These are phyloP conservation scores for Columba janthina DNA, from an alignment of 2,113 vertebrate species.

Conservation along the genomic window DNA sequence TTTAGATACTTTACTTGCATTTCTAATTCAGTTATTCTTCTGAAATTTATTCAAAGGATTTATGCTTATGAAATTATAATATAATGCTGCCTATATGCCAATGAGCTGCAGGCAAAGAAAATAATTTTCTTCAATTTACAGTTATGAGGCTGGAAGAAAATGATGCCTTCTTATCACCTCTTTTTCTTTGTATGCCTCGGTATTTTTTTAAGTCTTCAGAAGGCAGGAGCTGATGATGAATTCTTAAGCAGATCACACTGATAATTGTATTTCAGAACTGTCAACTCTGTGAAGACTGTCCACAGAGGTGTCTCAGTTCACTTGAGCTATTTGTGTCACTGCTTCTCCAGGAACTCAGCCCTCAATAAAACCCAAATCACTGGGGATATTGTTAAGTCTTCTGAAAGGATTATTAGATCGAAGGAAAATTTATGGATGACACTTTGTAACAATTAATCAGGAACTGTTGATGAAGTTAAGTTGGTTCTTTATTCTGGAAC, in stretches of 20 bases:
- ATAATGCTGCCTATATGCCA: slow-evolving; percentile 86
- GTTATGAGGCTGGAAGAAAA: slow-evolving; percentile 84
- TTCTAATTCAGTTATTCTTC: slow-evolving; percentile 87
- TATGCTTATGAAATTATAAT: slow-evolving; percentile 89
- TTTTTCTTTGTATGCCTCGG: slow-evolving; percentile 77
- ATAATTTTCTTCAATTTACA: slow-evolving; percentile 90
- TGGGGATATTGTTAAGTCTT: slow-evolving; percentile 85
- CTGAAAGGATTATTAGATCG: slow-evolving; percentile 89
- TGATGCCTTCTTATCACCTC: slow-evolving; percentile 80
- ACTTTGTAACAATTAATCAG: slow-evolving; percentile 93
- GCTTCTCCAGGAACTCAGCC: slow-evolving; percentile 77
- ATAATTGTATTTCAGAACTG: slow-evolving; percentile 98
- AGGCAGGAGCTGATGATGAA: slow-evolving; percentile 88
- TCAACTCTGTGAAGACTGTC: slow-evolving; percentile 87
- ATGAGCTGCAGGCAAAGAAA: slow-evolving; percentile 88
- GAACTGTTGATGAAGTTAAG: slow-evolving; percentile 88
- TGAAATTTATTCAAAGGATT: slow-evolving; percentile 89
- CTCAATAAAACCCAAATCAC: slow-evolving; percentile 86
- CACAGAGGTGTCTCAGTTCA: slow-evolving; percentile 81
- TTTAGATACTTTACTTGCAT: slow-evolving; percentile 83
- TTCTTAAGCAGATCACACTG: slow-evolving; percentile 96
- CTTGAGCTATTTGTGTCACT: slow-evolving; percentile 87
- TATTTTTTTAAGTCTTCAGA: slow-evolving; percentile 82
- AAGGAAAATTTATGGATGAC: slow-evolving; percentile 91
- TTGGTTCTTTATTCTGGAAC: slow-evolving; percentile 76